phyloP scores from a whole-genome alignment of 2,888 invertebrate genomes.

The Lepidocyrtinus sp. region DNA sequence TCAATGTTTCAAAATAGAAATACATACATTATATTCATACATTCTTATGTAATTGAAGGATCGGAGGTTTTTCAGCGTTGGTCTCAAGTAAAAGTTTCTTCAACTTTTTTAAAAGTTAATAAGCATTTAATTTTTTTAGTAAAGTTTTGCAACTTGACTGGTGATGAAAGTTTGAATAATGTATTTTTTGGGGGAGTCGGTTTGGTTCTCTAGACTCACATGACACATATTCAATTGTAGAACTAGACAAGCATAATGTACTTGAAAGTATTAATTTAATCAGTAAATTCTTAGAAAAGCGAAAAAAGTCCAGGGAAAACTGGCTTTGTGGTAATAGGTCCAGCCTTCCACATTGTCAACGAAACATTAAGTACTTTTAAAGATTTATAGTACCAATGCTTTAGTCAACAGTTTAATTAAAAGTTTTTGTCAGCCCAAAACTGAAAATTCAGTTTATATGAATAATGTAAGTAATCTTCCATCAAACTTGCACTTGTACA shows the following conservation, averaged over 20 bases:
- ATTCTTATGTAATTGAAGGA: constrained; percentile 41
- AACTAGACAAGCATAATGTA: background rate
- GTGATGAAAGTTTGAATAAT: constrained; percentile 5
- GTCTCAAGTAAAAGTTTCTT: constrained; percentile 48
- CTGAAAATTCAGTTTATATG: too few species aligned
- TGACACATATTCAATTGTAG: background rate
- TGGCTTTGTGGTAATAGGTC: constrained; percentile 39
- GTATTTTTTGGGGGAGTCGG: constrained; percentile 3
- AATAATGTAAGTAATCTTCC: too few species aligned
- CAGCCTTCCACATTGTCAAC: constrained; percentile 49
- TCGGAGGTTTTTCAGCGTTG: constrained; percentile 57
- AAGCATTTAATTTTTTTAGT: constrained; percentile 14
- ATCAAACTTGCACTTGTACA: too few species aligned
- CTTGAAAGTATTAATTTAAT: background rate
- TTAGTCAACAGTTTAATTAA: background rate
- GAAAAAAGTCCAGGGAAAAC: background rate
- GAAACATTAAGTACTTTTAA: background rate
- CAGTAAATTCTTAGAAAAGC: background rate
- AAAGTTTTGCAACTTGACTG: constrained; percentile 1
- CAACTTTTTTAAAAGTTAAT: constrained; percentile 12
- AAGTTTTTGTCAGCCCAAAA: too few species aligned
- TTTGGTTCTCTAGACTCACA: constrained; percentile 8
- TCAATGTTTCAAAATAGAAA: constrained; percentile 11
- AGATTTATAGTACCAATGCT: background rate
- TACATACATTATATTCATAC: background rate